phyloP scores from a whole-genome alignment of 2,888 invertebrate species.

The Dinocampus coccinellae region DNA sequence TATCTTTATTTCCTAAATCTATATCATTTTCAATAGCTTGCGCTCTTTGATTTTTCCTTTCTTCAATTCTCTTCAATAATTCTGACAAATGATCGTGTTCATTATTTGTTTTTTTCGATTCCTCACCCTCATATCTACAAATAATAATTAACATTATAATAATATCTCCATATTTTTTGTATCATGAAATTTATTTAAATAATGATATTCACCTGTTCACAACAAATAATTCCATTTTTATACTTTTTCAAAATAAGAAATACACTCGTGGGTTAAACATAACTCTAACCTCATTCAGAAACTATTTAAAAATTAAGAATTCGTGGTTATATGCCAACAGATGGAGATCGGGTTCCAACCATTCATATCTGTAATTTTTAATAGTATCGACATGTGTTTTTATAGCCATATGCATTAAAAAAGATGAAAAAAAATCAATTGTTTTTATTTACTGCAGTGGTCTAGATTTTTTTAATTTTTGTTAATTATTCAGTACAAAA shows the following conservation, averaged over 20 bases:
- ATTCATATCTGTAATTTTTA: too few species aligned
- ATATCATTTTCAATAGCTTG: constrained; percentile 12
- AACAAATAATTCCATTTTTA: constrained; percentile 5
- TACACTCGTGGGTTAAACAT: not conserved
- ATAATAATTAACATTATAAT: not conserved
- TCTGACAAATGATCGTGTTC: constrained; percentile 53
- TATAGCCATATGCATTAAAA: too few species aligned
- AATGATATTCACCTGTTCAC: not conserved
- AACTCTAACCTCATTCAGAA: not conserved
- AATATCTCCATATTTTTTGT: not conserved
- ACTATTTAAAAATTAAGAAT: too few species aligned
- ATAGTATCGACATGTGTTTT: too few species aligned
- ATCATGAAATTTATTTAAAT: not conserved
- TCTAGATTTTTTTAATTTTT: too few species aligned
- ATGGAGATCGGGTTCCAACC: too few species aligned
- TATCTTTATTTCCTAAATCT: not conserved
- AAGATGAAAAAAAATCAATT: too few species aligned
- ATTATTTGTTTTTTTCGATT: constrained; percentile 47
- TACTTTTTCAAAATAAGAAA: not conserved
- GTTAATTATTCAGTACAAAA: too few species aligned
- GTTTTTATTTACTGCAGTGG: too few species aligned
- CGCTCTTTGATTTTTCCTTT: constrained; percentile 55
- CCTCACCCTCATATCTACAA: constrained; percentile 56
- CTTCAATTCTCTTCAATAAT: constrained; percentile 55
- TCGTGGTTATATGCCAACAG: too few species aligned